Percentiles rank a stretch among this genome's conserved stretches.
Conservation (phyloP, 2,113 vertebrate genomes). For the Cheirogaleus medius region DNA sequence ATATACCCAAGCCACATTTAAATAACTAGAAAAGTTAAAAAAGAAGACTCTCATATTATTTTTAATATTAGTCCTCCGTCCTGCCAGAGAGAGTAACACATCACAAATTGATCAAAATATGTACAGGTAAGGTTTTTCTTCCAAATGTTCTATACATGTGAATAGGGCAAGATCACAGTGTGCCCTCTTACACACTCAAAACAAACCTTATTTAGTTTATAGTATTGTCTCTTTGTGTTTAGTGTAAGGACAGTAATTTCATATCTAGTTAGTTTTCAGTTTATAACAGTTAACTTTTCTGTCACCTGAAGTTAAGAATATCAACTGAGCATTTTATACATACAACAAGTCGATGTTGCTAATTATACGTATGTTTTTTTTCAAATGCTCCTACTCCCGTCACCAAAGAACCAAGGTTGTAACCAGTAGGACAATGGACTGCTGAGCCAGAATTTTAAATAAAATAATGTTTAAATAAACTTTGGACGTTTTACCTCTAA, state of each 20-base stretch:
- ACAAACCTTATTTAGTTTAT: neutral
- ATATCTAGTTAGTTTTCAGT: neutral
- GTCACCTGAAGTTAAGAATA: neutral
- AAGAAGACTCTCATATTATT: neutral
- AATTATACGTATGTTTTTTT: neutral
- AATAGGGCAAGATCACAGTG: neutral
- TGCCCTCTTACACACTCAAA: neutral
- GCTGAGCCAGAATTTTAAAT: neutral
- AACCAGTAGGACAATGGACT: neutral
- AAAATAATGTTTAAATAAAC: neutral
- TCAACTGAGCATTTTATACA: neutral
- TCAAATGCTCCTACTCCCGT: neutral
- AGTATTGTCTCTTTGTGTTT: neutral
- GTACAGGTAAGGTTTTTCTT: neutral
- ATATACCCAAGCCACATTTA: neutral
- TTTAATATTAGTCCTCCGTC: neutral
- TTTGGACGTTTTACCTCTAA: neutral
- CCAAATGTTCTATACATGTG: neutral
- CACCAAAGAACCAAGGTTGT: neutral
- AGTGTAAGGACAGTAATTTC: neutral
- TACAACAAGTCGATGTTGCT: neutral
- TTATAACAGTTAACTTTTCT: neutral
- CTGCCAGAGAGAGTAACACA: neutral
- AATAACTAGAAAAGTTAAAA: neutral
- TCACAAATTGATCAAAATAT: neutral